phyloP scores from a whole-genome alignment of 2,797 vertebrate genomes.

The Gymnoscopelus braueri region DNA sequence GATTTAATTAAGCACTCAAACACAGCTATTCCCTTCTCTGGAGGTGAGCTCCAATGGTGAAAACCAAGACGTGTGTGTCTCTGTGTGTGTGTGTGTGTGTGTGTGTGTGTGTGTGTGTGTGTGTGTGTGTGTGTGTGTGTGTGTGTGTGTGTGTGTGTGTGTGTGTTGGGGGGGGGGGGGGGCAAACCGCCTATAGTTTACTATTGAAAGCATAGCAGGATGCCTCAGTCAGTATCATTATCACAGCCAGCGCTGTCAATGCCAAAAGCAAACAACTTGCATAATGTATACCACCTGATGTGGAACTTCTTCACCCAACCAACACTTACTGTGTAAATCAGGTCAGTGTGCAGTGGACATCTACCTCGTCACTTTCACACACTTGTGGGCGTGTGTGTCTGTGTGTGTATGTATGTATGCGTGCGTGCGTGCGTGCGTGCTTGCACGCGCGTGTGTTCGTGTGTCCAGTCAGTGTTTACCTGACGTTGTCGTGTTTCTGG shows the following conservation, averaged over 20 bases:
- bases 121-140: too few species aligned
- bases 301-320: not conserved
- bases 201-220: slow-evolving; percentile 47
- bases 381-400: slow-evolving; percentile 1
- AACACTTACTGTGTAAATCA: not conserved
- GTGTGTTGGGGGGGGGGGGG: not conserved
- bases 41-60: slow-evolving; percentile 32
- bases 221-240: slow-evolving; percentile 51
- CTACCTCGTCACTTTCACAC: not conserved
- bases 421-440: slow-evolving; percentile 1
- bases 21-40: slow-evolving; percentile 24
- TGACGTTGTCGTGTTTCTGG: slow-evolving; percentile 99
- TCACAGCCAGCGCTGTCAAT: slow-evolving; percentile 53
- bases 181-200: slow-evolving; percentile 36
- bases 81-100: not conserved
- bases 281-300: slow-evolving; percentile 60
- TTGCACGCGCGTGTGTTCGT: not conserved
- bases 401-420: slow-evolving; percentile 12
- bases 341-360: not conserved
- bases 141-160: not conserved
- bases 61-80: slow-evolving; percentile 13
- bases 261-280: slow-evolving; percentile 66
- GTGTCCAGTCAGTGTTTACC: slow-evolving; percentile 77
- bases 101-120: not conserved
- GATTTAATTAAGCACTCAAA: slow-evolving; percentile 34